These are phyloP conservation scores for Columba janthina DNA, from an alignment of 2,113 vertebrate genomes.

Conservation along the genomic window DNA sequence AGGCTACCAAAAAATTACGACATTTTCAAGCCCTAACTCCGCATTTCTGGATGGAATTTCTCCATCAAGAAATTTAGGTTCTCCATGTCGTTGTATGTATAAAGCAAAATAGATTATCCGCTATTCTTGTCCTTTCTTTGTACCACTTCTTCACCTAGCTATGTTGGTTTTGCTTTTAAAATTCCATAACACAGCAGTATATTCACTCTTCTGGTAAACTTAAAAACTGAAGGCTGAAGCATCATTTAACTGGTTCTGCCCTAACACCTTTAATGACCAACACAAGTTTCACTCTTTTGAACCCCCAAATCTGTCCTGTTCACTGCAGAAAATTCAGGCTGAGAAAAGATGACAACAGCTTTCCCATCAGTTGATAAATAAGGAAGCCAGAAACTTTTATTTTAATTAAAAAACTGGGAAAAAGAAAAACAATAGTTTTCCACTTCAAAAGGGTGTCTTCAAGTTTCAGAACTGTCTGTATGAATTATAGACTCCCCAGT, in stretches of 20 bases:
- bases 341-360: not conserved
- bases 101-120: not conserved
- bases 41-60: not conserved
- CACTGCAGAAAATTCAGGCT: not conserved
- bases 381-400: not conserved
- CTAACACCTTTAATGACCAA: not conserved
- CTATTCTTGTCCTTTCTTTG: not conserved
- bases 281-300: not conserved
- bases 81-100: not conserved
- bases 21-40: not conserved
- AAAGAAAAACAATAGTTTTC: not conserved
- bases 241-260: not conserved
- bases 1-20: not conserved
- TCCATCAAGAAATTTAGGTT: not conserved
- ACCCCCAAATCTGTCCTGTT: not conserved
- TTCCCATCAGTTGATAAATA: not conserved
- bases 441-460: not conserved
- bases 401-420: not conserved
- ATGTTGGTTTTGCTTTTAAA: not conserved
- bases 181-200: not conserved
- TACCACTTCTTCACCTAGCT: not conserved
- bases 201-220: not conserved
- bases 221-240: not conserved
- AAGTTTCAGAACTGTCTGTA: not conserved
- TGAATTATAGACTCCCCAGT: not conserved